Base-by-base conservation (phyloP, 2,888 invertebrate species). In the Cotesia congregata region DNA sequence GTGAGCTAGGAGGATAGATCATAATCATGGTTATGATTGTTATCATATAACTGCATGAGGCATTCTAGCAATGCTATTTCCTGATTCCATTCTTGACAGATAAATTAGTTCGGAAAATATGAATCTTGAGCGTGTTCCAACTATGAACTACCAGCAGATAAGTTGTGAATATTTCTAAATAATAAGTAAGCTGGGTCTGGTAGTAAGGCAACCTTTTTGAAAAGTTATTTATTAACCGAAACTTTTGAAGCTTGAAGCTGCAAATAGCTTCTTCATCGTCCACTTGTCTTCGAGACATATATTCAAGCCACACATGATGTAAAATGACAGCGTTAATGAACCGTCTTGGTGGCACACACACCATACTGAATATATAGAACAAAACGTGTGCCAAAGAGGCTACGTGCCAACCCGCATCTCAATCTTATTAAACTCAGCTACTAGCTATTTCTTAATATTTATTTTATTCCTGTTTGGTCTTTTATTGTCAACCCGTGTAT, bases 321-420 rank as follows among this genome's bases (percentile, higher is more conserved):
- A 59, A 73, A 73, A 67, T 73, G 73, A 73, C 73, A 73, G 67
- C 67, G 73, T 50, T 73, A 73, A 73, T 73, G 73, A 67, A 73
- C 67, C 67, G 59, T 67, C 73, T 73, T 65, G 20, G 12, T 39
- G 20, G n/a, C 38, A 61, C 30, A 50, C 39, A 30, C 17, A 30
- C n/a, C 12, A 50, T 50, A 50, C 7, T 12, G 50, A 12, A 50
- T 50, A 50, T 50, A 50, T 50, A 50, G 12, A 12, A 30, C 30
- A 4, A 50, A 50, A 50, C 50, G 12, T 50, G 50, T 67, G 73
- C 67, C 73, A 73, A 73, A 17, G 67, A 41, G 73, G 73, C 67
- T 73, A n/a, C 17, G 59, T 73, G 73, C 73, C 73, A 73, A 73
- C 67, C 50, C 50, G 62, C 50, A 65, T 50, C 40, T n/a, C 30